A percentile compares a stretch with the other conserved stretches of the same genome.
Conservation (phyloP, 2,888 invertebrate genomes). For the Microctonus hyperodae region DNA sequence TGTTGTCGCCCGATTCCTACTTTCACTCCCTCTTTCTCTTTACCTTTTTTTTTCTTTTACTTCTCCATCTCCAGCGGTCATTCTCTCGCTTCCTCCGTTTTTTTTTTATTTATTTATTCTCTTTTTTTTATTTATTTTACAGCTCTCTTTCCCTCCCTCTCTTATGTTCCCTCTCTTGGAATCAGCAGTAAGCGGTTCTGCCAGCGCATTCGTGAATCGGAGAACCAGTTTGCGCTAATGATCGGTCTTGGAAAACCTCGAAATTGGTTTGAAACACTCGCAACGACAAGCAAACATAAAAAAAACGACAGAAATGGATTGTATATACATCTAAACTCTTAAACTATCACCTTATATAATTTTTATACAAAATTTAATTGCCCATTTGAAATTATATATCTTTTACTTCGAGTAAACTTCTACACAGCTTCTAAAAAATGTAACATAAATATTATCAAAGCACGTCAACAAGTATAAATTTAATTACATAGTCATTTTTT, state of each 20-base stretch:
- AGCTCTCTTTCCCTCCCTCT: conserved; percentile 16
- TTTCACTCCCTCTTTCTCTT: conserved; percentile 29
- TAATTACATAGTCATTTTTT: no score
- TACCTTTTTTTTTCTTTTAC: conserved; percentile 18
- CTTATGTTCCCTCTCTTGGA: neutral
- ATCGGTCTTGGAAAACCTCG: conserved; percentile 44
- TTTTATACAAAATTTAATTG: conserved; percentile 1
- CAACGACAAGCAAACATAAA: conserved; percentile 27
- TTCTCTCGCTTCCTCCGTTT: neutral
- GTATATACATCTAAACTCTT: neutral
- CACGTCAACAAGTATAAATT: no score
- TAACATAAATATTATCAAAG: no score
- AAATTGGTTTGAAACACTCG: conserved; percentile 40
- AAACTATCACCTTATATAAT: neutral
- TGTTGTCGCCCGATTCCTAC: no score
- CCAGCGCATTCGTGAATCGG: conserved; percentile 27
- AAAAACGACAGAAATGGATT: conserved; percentile 37
- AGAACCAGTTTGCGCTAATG: conserved; percentile 43
- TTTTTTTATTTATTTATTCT: no score
- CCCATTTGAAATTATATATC: no score
- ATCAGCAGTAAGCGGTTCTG: conserved; percentile 6
- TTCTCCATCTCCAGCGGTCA: neutral
- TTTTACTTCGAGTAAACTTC: no score
- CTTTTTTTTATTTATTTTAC: no score
- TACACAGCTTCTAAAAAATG: no score